phyloP scores from a whole-genome alignment of 2,888 invertebrate species.

The Hipparchia sbordonii region DNA sequence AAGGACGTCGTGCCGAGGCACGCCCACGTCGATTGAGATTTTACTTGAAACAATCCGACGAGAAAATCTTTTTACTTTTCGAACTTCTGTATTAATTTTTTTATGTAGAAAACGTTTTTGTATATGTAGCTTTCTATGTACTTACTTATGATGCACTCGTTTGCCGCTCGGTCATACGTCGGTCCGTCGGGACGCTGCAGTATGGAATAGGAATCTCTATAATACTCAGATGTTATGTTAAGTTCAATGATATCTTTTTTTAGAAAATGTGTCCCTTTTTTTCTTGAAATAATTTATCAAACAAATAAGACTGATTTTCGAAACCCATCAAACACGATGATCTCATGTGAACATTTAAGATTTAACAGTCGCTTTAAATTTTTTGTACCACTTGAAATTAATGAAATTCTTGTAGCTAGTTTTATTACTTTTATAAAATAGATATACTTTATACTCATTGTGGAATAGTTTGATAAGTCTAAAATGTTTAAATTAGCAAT shows the following conservation, averaged over 20 bases:
- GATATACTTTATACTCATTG: constrained; percentile 33
- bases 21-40: constrained; percentile 89
- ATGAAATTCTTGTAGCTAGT: constrained; percentile 30
- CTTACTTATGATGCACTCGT: constrained; percentile 22
- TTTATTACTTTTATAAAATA: constrained; percentile 36
- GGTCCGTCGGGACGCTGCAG: too few species aligned
- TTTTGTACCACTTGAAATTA: constrained; percentile 29
- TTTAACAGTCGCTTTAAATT: constrained; percentile 25
- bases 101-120: constrained; percentile 6
- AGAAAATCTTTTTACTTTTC: constrained; percentile 13
- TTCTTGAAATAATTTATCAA: constrained; percentile 27
- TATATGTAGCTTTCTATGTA: constrained; percentile 19
- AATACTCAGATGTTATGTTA: constrained; percentile 28
- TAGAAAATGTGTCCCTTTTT: constrained; percentile 11
- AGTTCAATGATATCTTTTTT: constrained; percentile 15
- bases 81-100: constrained; percentile 26
- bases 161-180: neutral
- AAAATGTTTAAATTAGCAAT: constrained; percentile 23
- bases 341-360: constrained; percentile 32
- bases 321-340: constrained; percentile 34
- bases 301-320: constrained; percentile 38
- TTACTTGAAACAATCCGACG: constrained; percentile 4
- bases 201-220: constrained; percentile 1
- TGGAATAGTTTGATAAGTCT: constrained; percentile 30
- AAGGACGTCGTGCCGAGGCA: constrained; percentile 89